Evolutionary conservation across 2,797 vertebrate species (phyloP).

Genomic region (Megaceryle alcyon): DNA sequence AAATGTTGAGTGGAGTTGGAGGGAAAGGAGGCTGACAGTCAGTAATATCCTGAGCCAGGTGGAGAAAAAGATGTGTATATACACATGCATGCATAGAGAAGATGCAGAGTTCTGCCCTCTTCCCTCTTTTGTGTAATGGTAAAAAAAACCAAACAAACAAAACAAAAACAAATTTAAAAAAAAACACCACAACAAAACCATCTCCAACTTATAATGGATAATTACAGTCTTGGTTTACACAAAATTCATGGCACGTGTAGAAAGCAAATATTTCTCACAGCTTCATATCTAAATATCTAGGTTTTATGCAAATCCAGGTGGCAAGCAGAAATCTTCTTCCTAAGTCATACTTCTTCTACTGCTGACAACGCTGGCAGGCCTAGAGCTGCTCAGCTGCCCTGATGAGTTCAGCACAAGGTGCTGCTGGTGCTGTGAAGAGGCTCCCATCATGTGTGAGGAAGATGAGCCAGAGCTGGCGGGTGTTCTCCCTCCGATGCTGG

Average conservation of each 20-base stretch:
- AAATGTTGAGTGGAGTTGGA: not conserved
- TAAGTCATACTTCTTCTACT: not conserved
- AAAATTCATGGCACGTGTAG: not conserved
- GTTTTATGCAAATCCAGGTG: not conserved
- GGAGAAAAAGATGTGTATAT: not conserved
- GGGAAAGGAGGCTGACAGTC: not conserved
- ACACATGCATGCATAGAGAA: accelerated
- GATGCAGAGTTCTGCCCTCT: not conserved
- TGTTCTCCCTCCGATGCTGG: accelerated
- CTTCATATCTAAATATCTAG: not conserved
- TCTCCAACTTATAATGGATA: not conserved
- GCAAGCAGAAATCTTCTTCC: not conserved
- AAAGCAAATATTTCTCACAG: not conserved
- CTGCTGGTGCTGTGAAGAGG: not conserved
- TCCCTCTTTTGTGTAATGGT: not conserved
- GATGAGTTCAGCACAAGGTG: accelerated
- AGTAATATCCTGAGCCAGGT: not conserved
- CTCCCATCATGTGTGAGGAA: too few relatives aligned
- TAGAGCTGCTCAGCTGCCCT: not conserved
- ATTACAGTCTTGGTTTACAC: not conserved
- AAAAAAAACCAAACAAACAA: not conserved
- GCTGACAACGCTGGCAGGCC: accelerated
- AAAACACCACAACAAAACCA: not conserved
- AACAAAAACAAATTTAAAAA: too few relatives aligned
- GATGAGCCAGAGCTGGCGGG: not conserved